Percentiles rank a stretch among this genome's conserved stretches.
Conservation (phyloP, 2,797 vertebrate genomes). For the Peromyscus eremicus region DNA sequence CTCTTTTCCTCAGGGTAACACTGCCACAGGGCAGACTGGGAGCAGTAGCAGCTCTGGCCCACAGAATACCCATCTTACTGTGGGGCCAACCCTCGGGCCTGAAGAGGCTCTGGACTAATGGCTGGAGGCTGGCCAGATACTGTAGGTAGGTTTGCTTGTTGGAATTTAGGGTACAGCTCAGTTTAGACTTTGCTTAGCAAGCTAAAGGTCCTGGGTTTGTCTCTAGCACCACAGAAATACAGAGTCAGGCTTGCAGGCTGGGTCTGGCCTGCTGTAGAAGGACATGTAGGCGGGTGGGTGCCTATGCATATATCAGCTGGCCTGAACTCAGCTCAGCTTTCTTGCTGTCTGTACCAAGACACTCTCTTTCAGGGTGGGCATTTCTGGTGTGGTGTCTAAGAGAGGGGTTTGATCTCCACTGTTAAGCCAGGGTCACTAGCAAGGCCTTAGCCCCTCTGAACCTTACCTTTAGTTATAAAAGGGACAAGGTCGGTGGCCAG, state of each 20-base stretch:
- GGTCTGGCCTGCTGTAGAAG: neutral
- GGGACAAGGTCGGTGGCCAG: neutral
- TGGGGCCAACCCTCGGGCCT: neutral
- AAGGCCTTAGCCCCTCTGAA: neutral
- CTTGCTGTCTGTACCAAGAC: neutral
- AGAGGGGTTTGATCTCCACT: neutral
- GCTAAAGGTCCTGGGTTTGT: neutral
- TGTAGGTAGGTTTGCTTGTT: neutral
- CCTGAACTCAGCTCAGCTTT: neutral
- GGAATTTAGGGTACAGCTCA: neutral
- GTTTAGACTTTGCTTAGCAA: neutral
- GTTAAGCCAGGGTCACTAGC: neutral
- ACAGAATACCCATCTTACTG: neutral
- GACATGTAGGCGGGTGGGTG: too few species aligned
- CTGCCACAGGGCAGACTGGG: neutral
- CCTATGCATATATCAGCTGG: neutral
- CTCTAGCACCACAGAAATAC: neutral
- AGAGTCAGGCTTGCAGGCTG: neutral
- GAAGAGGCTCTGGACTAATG: neutral
- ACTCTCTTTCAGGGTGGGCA: neutral
- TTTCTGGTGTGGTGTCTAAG: neutral
- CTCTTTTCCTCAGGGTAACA: neutral
- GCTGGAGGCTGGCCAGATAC: neutral
- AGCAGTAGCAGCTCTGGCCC: neutral
- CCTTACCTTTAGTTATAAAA: neutral